Evolutionary conservation across 2,113 vertebrate genomes (phyloP), one percentile per base, ranked within the genome.

Genomic region (Sinocyclocheilus grahami): DNA sequence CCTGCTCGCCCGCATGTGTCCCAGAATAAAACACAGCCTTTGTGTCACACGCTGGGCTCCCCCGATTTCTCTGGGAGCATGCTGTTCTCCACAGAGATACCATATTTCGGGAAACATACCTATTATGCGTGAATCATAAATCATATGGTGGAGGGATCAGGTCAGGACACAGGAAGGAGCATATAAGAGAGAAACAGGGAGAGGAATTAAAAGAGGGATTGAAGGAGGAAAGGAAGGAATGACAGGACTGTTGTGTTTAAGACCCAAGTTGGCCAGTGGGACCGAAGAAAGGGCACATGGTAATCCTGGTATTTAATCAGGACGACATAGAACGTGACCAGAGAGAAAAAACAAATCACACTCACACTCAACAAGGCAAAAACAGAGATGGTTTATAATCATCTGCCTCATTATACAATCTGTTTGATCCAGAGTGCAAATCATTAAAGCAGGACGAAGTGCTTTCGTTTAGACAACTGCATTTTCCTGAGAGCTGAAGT

Each of bases 241-340:
- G 79, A 85, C 83, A 89, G 79, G 69, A 86, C 75, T 74, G 86
- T 74, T 82, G 78, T 75, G 86, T 85, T 86, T 81, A 81, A 84
- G 78, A 86, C 78, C 85, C 67, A 74, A 89, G 42, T 55, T 74
- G 80, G 84, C 86, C 85, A 84, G 82, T 79, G 87, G 85, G 88
- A 78, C 81, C 69, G 74, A 83, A 82, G 85, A 93, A 95, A 95
- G 94, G 94, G 93, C 92, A 94, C 90, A 95, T 94, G 93, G 88
- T 93, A 95, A 95, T 94, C 89, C 91, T 95, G 94, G 87, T 93
- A 95, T 95, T 95, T 94, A 93, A 93, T 92, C 92, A 90, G 91
- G 82, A 80, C 82, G 81, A 88, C 85, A 81, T 78, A 77, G 80
- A 90, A 93, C 88, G 91, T 92, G 92, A 90, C 83, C 88, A 90